These are phyloP conservation scores for Drosophila sp. DNA, from an alignment of 1,140 invertebrate genomes.

Conservation along the genomic window DNA sequence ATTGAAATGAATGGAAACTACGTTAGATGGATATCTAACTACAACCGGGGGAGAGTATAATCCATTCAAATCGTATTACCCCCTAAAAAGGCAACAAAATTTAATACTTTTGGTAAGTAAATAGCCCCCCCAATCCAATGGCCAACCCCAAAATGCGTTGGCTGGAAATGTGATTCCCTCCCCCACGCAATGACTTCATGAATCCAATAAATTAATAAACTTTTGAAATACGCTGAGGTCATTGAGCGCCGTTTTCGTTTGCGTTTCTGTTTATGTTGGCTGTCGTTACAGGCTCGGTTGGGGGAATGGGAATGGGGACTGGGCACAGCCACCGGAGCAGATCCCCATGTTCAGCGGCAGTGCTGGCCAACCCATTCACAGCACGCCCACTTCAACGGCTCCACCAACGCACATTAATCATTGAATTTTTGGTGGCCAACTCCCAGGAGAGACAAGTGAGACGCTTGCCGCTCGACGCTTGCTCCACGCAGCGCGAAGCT, in stretches of 20 bases:
- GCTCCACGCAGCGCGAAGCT: constrained; percentile 11
- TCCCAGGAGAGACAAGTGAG: constrained; percentile 58
- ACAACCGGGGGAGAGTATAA: constrained; percentile 26
- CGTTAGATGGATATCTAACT: constrained; percentile 15
- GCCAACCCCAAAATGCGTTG: constrained; percentile 42
- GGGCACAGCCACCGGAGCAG: constrained; percentile 18
- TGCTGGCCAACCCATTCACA: constrained; percentile 62
- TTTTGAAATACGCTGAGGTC: constrained; percentile 80
- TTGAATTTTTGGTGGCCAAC: constrained; percentile 80
- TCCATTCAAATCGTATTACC: constrained; percentile 74
- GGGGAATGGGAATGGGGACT: not conserved
- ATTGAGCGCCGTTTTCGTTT: constrained; percentile 54
- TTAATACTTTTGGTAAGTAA: constrained; percentile 69
- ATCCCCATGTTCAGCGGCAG: constrained; percentile 26
- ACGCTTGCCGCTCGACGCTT: constrained; percentile 25
- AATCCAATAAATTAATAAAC: constrained; percentile 81
- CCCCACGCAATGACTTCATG: constrained; percentile 76
- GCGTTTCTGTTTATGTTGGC: constrained; percentile 24
- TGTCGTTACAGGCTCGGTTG: constrained; percentile 28
- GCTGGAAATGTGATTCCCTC: constrained; percentile 58
- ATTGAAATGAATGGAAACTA: constrained; percentile 41
- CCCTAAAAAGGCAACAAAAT: constrained; percentile 59
- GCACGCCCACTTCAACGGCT: constrained; percentile 67
- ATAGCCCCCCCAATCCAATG: constrained; percentile 27
- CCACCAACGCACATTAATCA: constrained; percentile 74